A percentile compares a stretch with the other conserved stretches of the same genome.
These are phyloP conservation scores for Notechis scutatus DNA, from an alignment of 2,113 vertebrate genomes.

Conservation along the genomic window DNA sequence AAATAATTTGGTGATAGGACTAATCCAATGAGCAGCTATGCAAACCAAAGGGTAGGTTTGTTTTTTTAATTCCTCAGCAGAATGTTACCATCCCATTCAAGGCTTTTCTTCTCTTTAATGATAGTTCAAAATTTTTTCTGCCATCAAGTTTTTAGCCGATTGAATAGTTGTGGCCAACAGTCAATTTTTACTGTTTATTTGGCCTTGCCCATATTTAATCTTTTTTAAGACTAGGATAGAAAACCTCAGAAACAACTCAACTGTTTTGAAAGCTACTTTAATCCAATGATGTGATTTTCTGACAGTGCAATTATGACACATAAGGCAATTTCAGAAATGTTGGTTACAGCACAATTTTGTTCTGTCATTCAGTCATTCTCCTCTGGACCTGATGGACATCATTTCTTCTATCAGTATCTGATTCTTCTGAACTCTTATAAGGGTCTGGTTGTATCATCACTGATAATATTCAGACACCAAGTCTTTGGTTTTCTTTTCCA, in stretches of 20 bases:
- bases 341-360: not conserved
- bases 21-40: not conserved
- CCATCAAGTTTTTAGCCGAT: not conserved
- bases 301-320: not conserved
- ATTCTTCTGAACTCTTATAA: not conserved
- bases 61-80: not conserved
- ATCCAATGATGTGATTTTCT: slow-evolving; percentile 9
- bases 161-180: slow-evolving; percentile 38
- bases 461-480: not conserved
- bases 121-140: not conserved
- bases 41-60: not conserved
- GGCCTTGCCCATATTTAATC: slow-evolving; percentile 50
- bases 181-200: slow-evolving; percentile 50
- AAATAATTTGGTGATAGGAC: not conserved
- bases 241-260: slow-evolving; percentile 57
- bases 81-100: not conserved
- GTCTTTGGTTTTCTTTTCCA: not conserved
- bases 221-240: slow-evolving; percentile 44
- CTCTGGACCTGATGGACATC: not conserved
- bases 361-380: not conserved
- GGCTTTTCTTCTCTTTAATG: not conserved
- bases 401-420: not conserved
- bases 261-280: slow-evolving; percentile 57
- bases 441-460: not conserved
- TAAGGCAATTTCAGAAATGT: not conserved